Conservation (phyloP, 2,888 invertebrate genomes). For the Synergus itoensis region DNA sequence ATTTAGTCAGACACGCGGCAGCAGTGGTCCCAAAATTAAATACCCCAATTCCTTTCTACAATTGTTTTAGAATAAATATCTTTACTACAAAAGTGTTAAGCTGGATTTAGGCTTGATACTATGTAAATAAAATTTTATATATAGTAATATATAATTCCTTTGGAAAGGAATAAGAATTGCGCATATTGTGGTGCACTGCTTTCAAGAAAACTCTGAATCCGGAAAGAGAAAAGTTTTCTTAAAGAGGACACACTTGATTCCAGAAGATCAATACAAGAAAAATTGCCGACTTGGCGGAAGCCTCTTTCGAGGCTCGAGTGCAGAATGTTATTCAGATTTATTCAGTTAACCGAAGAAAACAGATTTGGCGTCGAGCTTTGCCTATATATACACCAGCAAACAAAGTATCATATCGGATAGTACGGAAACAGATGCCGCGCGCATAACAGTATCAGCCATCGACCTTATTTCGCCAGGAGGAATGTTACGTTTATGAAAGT, state of each 20-base stretch:
- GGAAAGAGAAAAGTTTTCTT: conserved; percentile 33
- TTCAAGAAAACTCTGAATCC: neutral
- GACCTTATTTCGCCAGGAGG: conserved; percentile 38
- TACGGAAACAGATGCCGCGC: conserved; percentile 43
- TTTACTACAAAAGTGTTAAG: neutral
- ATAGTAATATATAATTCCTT: neutral
- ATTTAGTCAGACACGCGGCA: neutral
- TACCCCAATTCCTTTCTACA: no score
- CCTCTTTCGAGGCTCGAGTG: conserved; percentile 34
- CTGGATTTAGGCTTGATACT: neutral
- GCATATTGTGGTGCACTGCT: neutral
- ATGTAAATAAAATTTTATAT: neutral
- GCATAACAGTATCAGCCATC: conserved; percentile 39
- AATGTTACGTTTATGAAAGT: conserved; percentile 41
- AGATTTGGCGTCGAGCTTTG: conserved; percentile 55
- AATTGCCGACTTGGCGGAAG: conserved; percentile 37
- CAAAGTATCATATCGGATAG: conserved; percentile 49
- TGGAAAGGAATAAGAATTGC: neutral
- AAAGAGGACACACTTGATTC: conserved; percentile 15
- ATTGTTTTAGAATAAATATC: neutral
- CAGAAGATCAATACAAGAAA: conserved; percentile 31
- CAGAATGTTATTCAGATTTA: conserved; percentile 54
- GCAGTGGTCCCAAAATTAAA: neutral
- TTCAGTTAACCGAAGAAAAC: conserved; percentile 54
- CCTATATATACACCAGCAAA: conserved; percentile 48